These are phyloP conservation scores for Gavialis gangeticus DNA, from an alignment of 2,113 vertebrate species.

Conservation along the genomic window DNA sequence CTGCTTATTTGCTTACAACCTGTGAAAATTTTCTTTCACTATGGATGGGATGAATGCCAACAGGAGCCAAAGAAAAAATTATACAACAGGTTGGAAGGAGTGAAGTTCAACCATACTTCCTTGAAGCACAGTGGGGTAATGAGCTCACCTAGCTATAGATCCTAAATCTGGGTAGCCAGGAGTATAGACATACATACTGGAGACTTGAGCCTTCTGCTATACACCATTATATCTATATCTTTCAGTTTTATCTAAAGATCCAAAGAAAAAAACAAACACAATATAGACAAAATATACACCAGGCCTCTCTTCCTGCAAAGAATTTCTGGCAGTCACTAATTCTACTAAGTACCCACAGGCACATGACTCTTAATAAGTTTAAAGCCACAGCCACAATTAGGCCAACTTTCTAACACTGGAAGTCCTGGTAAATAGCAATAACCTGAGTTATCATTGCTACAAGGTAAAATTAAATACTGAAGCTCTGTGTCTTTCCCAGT, in stretches of 20 bases:
- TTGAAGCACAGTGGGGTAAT: not conserved
- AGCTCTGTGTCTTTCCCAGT: not conserved
- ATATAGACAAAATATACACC: no score
- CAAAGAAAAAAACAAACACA: not conserved
- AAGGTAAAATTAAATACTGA: accelerated
- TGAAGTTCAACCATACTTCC: not conserved
- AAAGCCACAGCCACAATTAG: not conserved
- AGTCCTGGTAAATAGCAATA: not conserved
- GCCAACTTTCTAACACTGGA: no score
- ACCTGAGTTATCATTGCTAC: not conserved
- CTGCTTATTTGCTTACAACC: constrained; percentile 34
- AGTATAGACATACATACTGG: not conserved
- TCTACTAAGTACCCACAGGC: not conserved
- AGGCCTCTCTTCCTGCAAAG: no score
- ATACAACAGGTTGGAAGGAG: constrained; percentile 59
- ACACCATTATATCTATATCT: not conserved
- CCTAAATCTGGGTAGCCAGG: not conserved
- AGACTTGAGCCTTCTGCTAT: not conserved
- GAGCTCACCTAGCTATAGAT: not conserved
- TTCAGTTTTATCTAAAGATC: not conserved
- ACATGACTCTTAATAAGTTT: not conserved
- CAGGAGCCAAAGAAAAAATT: constrained; percentile 24
- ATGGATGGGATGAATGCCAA: constrained; percentile 59
- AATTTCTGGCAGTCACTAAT: not conserved
- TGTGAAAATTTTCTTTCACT: constrained; percentile 37